phyloP scores from a whole-genome alignment of 2,113 vertebrate species.

The Corynorhinus townsendii region DNA sequence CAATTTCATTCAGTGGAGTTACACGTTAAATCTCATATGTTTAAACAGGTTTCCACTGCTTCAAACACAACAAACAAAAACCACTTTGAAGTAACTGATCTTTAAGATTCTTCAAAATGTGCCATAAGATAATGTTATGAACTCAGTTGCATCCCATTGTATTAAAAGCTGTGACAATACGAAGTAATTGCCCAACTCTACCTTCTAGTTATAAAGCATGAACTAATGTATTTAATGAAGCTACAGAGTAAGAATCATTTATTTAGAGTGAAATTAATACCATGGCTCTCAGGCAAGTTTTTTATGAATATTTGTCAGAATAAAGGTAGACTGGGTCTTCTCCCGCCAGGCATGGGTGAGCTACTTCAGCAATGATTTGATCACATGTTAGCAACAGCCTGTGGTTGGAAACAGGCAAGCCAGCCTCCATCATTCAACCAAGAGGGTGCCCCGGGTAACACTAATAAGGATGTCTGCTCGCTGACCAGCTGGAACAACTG shows the following conservation, averaged over 20 bases:
- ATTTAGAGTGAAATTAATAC: background rate
- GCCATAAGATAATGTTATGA: background rate
- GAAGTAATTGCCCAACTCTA: background rate
- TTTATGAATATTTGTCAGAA: background rate
- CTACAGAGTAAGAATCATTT: background rate
- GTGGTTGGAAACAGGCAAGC: background rate
- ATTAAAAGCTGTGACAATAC: background rate
- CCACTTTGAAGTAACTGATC: background rate
- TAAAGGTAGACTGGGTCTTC: background rate
- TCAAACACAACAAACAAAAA: background rate
- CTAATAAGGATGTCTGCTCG: background rate
- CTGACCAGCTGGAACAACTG: background rate
- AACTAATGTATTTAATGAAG: background rate
- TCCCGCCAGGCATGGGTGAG: background rate
- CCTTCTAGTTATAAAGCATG: background rate
- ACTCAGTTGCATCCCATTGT: background rate
- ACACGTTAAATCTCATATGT: background rate
- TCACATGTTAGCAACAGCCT: background rate
- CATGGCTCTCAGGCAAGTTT: background rate
- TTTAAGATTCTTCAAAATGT: background rate
- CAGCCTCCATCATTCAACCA: background rate
- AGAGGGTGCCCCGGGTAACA: background rate
- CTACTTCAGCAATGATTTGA: background rate
- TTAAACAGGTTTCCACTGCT: background rate
- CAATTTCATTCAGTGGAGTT: background rate